Conservation (phyloP, 2,888 invertebrate species). For the Melanargia galathea region DNA sequence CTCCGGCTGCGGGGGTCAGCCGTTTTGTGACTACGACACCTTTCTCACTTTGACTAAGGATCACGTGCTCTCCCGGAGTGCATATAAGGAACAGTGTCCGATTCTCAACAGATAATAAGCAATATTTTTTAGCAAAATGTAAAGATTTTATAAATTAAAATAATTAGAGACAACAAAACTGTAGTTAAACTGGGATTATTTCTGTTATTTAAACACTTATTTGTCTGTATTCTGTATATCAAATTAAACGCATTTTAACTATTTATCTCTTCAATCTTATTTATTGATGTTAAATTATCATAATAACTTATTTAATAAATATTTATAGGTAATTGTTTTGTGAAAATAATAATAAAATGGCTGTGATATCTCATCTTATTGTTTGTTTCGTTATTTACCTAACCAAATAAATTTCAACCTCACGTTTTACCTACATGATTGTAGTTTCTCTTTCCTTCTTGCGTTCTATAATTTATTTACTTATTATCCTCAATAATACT, state of each 20-base stretch:
- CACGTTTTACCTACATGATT: neutral
- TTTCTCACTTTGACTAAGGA: slow-evolving; percentile 68
- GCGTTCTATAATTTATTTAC: neutral
- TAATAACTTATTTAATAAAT: neutral
- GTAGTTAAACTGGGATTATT: no score
- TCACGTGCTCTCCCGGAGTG: slow-evolving; percentile 50
- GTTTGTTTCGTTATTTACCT: neutral
- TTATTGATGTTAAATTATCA: neutral
- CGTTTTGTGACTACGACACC: slow-evolving; percentile 74
- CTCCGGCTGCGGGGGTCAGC: slow-evolving; percentile 66
- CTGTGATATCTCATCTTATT: slow-evolving; percentile 57
- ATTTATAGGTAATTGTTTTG: slow-evolving; percentile 4
- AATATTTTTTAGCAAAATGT: neutral
- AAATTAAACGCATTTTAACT: neutral
- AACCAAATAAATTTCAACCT: neutral
- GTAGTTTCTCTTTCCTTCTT: neutral
- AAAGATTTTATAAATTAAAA: neutral
- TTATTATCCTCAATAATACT: neutral
- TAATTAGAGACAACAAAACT: no score
- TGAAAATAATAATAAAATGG: slow-evolving; percentile 50
- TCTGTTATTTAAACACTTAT: neutral
- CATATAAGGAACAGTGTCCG: slow-evolving; percentile 47
- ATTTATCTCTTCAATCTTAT: neutral
- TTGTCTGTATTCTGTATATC: neutral
- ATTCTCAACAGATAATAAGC: slow-evolving; percentile 21